A percentile compares a stretch with the other conserved stretches of the same genome.
Evolutionary conservation across 2,113 vertebrate species (phyloP).

Genomic region (Panurus biarmicus): DNA sequence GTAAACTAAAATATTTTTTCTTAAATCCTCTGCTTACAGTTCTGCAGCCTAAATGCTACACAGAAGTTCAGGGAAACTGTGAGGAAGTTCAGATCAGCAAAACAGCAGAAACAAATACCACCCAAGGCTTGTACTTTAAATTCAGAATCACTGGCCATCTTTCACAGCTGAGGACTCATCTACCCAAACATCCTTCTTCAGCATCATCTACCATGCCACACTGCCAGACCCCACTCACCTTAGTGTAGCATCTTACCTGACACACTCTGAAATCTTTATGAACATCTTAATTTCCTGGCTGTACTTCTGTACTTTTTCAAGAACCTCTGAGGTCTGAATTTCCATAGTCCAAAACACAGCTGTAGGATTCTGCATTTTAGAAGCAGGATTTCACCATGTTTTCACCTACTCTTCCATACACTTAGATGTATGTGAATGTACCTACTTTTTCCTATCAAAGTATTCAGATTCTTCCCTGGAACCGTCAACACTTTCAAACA

Average conservation of each 20-base stretch:
- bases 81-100: neutral
- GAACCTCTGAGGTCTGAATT: neutral
- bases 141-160: neutral
- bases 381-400: neutral
- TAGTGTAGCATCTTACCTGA: neutral
- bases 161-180: neutral
- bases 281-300: neutral
- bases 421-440: neutral
- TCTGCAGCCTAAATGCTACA: neutral
- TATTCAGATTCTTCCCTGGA: neutral
- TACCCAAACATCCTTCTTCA: neutral
- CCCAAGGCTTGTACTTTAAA: neutral
- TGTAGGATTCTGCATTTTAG: neutral
- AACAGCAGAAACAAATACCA: neutral
- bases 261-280: neutral
- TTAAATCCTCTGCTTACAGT: neutral
- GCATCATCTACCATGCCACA: neutral
- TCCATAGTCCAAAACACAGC: neutral
- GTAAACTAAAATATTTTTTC: neutral
- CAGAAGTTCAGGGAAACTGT: neutral
- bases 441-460: neutral
- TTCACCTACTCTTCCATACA: neutral
- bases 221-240: neutral
- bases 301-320: neutral
- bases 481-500: neutral